A percentile compares a stretch with the other conserved stretches of the same genome.
These are phyloP conservation scores for Laticauda colubrina DNA, from an alignment of 2,113 vertebrate genomes.

Conservation along the genomic window DNA sequence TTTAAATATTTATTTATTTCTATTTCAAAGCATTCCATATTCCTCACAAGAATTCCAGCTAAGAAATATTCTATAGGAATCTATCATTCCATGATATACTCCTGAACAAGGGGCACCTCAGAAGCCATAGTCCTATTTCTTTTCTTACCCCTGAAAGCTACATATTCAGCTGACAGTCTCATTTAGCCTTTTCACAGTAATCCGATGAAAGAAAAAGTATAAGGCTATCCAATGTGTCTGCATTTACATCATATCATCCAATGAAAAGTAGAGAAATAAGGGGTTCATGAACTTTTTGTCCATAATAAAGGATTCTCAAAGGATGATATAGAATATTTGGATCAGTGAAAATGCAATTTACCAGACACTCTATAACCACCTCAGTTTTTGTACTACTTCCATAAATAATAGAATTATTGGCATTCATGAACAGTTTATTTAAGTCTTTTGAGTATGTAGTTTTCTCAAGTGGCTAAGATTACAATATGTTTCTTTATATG, in stretches of 20 bases:
- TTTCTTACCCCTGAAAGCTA: background rate
- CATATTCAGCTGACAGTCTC: background rate
- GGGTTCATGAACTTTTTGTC: background rate
- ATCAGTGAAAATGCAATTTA: background rate
- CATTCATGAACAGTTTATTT: background rate
- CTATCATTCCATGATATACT: background rate
- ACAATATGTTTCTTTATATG: background rate
- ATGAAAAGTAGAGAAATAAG: background rate
- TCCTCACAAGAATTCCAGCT: background rate
- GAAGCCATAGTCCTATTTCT: background rate
- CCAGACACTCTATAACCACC: background rate
- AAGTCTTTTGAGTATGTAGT: background rate
- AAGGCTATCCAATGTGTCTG: background rate
- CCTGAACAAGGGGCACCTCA: background rate
- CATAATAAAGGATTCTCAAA: background rate
- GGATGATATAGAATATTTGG: background rate
- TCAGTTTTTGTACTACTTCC: background rate
- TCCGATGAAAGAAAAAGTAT: background rate
- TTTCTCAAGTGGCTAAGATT: background rate
- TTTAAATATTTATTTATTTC: background rate
- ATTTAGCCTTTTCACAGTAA: slow-evolving; percentile 1
- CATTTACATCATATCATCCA: background rate
- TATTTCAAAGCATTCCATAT: background rate
- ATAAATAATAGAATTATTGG: slow-evolving; percentile 35
- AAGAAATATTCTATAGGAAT: background rate